phyloP scores from a whole-genome alignment of 2,113 vertebrate genomes.

The Rhegmatorhina hoffmannsi region DNA sequence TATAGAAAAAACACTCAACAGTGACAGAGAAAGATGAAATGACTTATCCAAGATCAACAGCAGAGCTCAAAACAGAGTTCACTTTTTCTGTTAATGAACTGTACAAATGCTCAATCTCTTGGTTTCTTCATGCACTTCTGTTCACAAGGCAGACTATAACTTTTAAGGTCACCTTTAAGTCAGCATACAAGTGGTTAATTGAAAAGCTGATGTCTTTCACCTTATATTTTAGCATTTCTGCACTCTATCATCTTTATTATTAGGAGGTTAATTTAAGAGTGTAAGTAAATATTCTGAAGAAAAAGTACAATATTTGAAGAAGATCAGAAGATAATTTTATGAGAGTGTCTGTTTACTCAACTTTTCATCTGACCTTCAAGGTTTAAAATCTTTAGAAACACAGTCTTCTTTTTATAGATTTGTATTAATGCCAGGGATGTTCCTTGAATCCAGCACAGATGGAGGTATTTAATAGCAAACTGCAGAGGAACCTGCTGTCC shows the following conservation, averaged over 20 bases:
- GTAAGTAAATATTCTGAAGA: neutral
- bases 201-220: neutral
- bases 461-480: neutral
- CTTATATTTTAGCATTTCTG: neutral
- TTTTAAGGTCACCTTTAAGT: neutral
- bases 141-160: neutral
- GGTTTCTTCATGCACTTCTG: neutral
- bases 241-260: neutral
- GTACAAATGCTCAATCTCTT: neutral
- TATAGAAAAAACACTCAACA: neutral
- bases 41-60: neutral
- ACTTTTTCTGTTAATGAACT: neutral
- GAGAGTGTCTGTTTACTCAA: neutral
- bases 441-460: neutral
- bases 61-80: neutral
- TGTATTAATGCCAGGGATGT: neutral
- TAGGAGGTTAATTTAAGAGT: neutral
- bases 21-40: neutral
- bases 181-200: neutral
- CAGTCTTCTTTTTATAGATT: neutral
- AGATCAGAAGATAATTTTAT: slow-evolving; percentile 1
- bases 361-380: neutral
- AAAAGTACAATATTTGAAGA: neutral
- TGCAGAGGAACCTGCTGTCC: neutral
- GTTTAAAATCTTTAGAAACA: neutral